Evolutionary conservation across 2,888 invertebrate genomes (phyloP).

Genomic region (Phragmatobia fuliginosa): DNA sequence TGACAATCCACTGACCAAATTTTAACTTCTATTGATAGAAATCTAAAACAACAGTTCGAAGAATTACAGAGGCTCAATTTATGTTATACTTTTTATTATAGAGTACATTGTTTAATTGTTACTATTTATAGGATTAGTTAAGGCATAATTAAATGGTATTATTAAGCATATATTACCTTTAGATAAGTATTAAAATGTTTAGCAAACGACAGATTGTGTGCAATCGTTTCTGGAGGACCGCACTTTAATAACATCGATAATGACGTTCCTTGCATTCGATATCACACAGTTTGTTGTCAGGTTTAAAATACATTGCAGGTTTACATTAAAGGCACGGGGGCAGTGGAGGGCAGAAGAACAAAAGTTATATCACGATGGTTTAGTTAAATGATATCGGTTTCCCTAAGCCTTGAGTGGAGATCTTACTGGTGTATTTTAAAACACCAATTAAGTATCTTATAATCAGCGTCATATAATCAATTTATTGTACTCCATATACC

Average conservation of each 20-base stretch:
- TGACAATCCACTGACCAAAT: background rate
- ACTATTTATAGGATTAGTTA: slow-evolving; percentile 42
- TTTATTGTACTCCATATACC: slow-evolving; percentile 25
- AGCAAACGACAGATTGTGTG: slow-evolving; percentile 44
- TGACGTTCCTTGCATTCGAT: background rate
- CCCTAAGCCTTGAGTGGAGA: slow-evolving; percentile 52
- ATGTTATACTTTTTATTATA: slow-evolving; percentile 22
- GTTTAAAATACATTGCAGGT: slow-evolving; percentile 52
- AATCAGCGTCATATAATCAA: slow-evolving; percentile 34
- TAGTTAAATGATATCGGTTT: slow-evolving; percentile 31
- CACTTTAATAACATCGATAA: background rate
- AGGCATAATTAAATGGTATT: slow-evolving; percentile 36
- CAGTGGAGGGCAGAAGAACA: slow-evolving; percentile 39
- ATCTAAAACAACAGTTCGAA: slow-evolving; percentile 1
- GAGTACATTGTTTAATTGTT: slow-evolving; percentile 36
- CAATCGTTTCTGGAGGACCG: background rate
- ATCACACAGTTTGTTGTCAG: slow-evolving; percentile 41
- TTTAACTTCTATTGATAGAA: background rate
- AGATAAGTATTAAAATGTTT: slow-evolving; percentile 47
- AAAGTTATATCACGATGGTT: slow-evolving; percentile 34
- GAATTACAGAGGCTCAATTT: slow-evolving; percentile 40
- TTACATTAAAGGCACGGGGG: slow-evolving; percentile 52
- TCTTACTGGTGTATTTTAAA: slow-evolving; percentile 49
- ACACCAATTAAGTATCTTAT: slow-evolving; percentile 38
- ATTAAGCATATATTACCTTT: slow-evolving; percentile 42